Conservation (phyloP, 2,113 vertebrate species). For the Numida meleagris region DNA sequence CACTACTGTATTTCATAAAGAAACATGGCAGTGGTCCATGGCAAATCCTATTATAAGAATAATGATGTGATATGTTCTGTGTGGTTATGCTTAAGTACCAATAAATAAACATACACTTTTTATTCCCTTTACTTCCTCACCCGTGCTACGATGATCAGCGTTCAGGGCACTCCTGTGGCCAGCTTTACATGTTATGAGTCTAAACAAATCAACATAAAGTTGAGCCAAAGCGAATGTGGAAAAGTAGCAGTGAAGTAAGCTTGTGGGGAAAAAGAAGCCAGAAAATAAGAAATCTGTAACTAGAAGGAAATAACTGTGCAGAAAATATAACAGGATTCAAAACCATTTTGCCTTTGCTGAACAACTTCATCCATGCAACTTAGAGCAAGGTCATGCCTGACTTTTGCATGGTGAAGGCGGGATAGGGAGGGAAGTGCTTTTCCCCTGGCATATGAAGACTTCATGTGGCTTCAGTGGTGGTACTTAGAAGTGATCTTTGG, state of each 20-base stretch:
- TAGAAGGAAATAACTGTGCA: conserved; percentile 36
- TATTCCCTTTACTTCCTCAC: neutral
- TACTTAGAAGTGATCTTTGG: neutral
- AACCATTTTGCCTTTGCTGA: neutral
- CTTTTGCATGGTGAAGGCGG: neutral
- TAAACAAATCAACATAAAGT: neutral
- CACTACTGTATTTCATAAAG: neutral
- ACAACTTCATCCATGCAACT: neutral
- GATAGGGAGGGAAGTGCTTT: neutral
- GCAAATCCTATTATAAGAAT: neutral
- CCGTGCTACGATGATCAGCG: neutral
- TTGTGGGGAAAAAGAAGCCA: neutral
- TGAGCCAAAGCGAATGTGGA: neutral
- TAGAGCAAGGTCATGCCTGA: neutral
- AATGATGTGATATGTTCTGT: neutral
- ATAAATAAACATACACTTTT: neutral
- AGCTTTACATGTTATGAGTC: neutral
- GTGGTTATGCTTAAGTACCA: neutral
- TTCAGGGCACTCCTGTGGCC: neutral
- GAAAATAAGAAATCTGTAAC: conserved; percentile 46
- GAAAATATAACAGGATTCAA: neutral
- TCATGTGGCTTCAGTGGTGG: accelerated
- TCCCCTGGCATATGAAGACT: neutral
- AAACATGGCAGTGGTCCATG: neutral
- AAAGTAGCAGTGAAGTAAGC: neutral